Evolutionary conservation across 2,113 vertebrate species (phyloP).

Genomic region (Hemiprocne comata): DNA sequence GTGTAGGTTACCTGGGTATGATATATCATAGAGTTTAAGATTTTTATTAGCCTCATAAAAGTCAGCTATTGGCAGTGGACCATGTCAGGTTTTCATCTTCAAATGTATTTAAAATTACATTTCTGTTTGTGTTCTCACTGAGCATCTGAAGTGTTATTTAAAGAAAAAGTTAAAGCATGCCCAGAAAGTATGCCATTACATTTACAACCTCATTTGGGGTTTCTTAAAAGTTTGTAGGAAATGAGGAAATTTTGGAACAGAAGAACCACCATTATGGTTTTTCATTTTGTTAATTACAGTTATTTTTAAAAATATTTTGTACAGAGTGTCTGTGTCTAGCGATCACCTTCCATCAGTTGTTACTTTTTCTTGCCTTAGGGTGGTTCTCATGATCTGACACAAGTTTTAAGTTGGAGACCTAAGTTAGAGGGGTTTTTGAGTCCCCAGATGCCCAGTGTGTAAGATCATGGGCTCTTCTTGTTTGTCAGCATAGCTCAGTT

Average conservation of each 20-base stretch:
- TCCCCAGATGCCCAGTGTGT: neutral
- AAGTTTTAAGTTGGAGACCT: neutral
- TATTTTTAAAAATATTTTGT: neutral
- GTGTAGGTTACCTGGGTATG: neutral
- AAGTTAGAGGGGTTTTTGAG: neutral
- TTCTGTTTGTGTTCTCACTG: neutral
- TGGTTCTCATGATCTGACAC: neutral
- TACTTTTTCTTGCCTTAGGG: neutral
- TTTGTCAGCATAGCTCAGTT: neutral
- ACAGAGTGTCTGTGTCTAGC: neutral
- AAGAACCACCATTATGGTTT: neutral
- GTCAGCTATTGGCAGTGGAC: neutral
- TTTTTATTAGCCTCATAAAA: neutral
- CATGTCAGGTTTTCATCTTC: neutral
- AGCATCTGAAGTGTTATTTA: neutral
- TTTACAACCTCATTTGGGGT: neutral
- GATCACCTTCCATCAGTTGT: neutral
- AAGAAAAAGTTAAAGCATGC: neutral
- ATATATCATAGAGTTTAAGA: neutral
- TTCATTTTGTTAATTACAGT: neutral
- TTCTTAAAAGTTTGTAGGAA: neutral
- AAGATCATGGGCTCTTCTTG: neutral
- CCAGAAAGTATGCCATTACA: neutral
- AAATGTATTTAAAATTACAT: neutral
- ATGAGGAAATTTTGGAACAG: neutral